A percentile compares a stretch with the other conserved stretches of the same genome.
phyloP scores from a whole-genome alignment of 2,888 invertebrate genomes.

The Caenorhabditis drosophilae region DNA sequence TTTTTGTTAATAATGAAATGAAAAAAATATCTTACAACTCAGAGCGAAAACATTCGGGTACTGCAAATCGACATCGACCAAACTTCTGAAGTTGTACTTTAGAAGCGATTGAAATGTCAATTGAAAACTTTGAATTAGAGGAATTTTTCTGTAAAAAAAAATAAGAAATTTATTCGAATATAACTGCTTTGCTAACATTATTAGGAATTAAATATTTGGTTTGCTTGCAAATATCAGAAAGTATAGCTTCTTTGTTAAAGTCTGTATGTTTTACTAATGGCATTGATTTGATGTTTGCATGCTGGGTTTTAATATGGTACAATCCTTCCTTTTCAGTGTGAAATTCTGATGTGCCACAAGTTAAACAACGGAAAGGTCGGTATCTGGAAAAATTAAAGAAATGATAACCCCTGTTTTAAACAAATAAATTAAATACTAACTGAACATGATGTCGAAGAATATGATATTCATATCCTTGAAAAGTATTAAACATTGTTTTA shows the following conservation, averaged over 20 bases:
- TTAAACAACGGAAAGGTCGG: slow-evolving; percentile 17
- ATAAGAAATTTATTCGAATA: too few relatives aligned
- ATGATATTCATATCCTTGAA: slow-evolving; percentile 21
- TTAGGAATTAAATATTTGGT: too few relatives aligned
- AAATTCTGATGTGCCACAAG: slow-evolving; percentile 19
- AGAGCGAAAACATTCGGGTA: too few relatives aligned
- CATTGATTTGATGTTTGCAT: slow-evolving; percentile 7
- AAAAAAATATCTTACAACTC: too few relatives aligned
- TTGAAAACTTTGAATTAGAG: too few relatives aligned
- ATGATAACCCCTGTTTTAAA: not conserved
- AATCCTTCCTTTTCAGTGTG: slow-evolving; percentile 24
- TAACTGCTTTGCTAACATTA: too few relatives aligned
- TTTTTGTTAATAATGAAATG: too few relatives aligned
- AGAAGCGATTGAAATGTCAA: too few relatives aligned
- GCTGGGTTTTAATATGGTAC: slow-evolving; percentile 13
- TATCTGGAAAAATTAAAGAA: slow-evolving; percentile 9
- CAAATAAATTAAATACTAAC: not conserved
- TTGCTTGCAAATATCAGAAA: too few relatives aligned
- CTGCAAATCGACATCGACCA: too few relatives aligned
- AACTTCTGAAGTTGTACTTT: too few relatives aligned
- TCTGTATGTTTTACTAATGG: slow-evolving; percentile 15
- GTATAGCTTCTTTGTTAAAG: slow-evolving; percentile 16
- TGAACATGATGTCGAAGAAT: slow-evolving; percentile 11
- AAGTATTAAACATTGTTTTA: slow-evolving; percentile 9
- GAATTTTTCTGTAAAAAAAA: too few relatives aligned